Conservation (phyloP, 2,888 invertebrate species). For the Ormia ochracea region DNA sequence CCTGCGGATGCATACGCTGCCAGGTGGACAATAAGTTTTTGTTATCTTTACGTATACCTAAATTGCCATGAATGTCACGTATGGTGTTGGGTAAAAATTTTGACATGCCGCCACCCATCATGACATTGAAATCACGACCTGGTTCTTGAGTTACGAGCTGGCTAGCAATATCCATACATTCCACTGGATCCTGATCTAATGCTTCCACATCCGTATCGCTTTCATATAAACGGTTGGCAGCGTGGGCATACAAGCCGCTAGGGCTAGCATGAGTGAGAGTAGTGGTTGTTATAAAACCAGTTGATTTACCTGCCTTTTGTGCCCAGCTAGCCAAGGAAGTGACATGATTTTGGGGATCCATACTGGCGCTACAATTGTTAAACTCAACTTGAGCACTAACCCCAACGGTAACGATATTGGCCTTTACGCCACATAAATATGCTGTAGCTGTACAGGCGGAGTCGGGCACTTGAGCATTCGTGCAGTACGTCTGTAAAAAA, state of each 20-base stretch:
- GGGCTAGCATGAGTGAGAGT: slow-evolving; percentile 89
- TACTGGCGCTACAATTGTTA: slow-evolving; percentile 81
- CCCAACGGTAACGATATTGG: slow-evolving; percentile 82
- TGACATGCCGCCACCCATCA: slow-evolving; percentile 86
- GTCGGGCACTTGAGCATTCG: slow-evolving; percentile 84
- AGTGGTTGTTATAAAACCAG: slow-evolving; percentile 86
- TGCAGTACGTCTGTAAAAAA: slow-evolving; percentile 78
- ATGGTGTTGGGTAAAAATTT: slow-evolving; percentile 81
- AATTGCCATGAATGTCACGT: slow-evolving; percentile 76
- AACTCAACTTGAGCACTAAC: slow-evolving; percentile 82
- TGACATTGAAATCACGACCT: slow-evolving; percentile 84
- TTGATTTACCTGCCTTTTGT: slow-evolving; percentile 79
- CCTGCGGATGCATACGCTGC: slow-evolving; percentile 78
- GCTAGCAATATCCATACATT: slow-evolving; percentile 84
- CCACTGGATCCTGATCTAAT: slow-evolving; percentile 16
- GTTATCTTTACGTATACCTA: slow-evolving; percentile 81
- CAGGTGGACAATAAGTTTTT: slow-evolving; percentile 83
- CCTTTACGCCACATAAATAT: slow-evolving; percentile 81
- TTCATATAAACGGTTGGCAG: slow-evolving; percentile 84
- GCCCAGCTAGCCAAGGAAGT: slow-evolving; percentile 84
- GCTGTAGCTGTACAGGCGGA: slow-evolving; percentile 81
- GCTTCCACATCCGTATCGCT: slow-evolving; percentile 79
- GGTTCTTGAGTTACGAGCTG: slow-evolving; percentile 83
- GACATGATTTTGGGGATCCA: slow-evolving; percentile 80
- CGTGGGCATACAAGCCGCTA: slow-evolving; percentile 81